Evolutionary conservation across 2,113 vertebrate genomes (phyloP).

Genomic region (Ciconia maguari): DNA sequence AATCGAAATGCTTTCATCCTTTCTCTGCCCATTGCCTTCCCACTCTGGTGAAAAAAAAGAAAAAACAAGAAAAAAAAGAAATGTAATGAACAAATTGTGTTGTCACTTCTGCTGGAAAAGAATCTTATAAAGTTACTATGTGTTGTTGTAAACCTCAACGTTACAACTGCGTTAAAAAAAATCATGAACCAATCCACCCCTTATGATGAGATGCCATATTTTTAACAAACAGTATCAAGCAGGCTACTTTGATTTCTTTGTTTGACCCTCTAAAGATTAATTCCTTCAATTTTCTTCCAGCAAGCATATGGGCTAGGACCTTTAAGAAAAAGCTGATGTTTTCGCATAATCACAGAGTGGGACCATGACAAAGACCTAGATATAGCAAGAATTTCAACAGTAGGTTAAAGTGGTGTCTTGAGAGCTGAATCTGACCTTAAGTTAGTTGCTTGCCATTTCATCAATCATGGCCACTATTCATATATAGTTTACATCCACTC

Average conservation of each 20-base stretch:
- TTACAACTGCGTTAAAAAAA: not conserved
- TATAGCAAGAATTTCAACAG: not conserved
- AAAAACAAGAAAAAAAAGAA: not conserved
- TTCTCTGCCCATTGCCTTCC: not conserved
- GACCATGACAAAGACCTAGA: not conserved
- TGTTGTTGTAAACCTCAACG: not conserved
- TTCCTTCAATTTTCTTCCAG: not conserved
- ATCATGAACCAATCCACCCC: not conserved
- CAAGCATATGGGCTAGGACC: not conserved
- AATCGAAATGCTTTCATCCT: not conserved
- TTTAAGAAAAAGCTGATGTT: not conserved
- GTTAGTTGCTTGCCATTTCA: not conserved
- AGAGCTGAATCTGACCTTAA: not conserved
- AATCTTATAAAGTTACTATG: not conserved
- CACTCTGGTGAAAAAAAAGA: rapidly evolving
- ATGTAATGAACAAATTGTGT: not conserved
- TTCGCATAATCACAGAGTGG: not conserved
- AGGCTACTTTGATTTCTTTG: not conserved
- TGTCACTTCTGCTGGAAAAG: not conserved
- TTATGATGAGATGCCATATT: not conserved
- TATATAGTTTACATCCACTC: not conserved
- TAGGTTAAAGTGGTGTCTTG: not conserved
- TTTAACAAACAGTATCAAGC: not conserved
- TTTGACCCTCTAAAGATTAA: not conserved
- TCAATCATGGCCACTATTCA: not conserved